Base-by-base conservation (phyloP, 2,113 vertebrate species). In the Eleginops maclovinus region DNA sequence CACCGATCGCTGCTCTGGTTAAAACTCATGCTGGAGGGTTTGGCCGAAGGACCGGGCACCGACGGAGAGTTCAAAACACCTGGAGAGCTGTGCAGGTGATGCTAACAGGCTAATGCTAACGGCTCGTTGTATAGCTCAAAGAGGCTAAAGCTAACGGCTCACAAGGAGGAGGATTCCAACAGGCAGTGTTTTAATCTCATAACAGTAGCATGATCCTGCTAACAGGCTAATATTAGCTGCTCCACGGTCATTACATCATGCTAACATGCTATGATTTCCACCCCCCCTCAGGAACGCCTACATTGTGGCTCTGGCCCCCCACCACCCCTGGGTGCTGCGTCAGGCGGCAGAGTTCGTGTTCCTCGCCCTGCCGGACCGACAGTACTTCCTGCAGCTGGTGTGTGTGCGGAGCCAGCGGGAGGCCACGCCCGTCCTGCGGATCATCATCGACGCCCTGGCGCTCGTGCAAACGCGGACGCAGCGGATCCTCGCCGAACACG, bases 281-380 rank as follows among this genome's bases (percentile, higher is more conserved):
- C 4, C 1, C 11, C 16, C 4, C 1, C n/a, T 10, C 66, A 93
- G 92, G 0, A 94, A 95, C 1, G 95, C 96, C 44, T 97, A 97
- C 75, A 10, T 31, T n/a, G 79, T 89, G 21, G 93, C 94, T 1
- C 67, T 97, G 68, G 95, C 94, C 0, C 94, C 93, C 0, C 87
- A 97, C 79, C 96, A 97, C 86, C 83, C 90, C 10, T 97, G 96
- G 96, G 24, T 96, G 3, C 55, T 97, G 2, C 93, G 94, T 0
- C 94, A 93, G 41, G 94, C 94, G 0, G 95, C 92, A 0, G 90
- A 93, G 76, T 15, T 97, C 0, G 95, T 95, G 0, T 96, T 97
- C 82, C 75, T 93, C 2, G 90, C 95, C 0, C 91, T 98, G 61
- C 96, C 97, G 0, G 83, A 92, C 10, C 82, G 95, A 9, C 22